Base-by-base conservation (phyloP, 2,113 vertebrate genomes). In the Proteles cristata region DNA sequence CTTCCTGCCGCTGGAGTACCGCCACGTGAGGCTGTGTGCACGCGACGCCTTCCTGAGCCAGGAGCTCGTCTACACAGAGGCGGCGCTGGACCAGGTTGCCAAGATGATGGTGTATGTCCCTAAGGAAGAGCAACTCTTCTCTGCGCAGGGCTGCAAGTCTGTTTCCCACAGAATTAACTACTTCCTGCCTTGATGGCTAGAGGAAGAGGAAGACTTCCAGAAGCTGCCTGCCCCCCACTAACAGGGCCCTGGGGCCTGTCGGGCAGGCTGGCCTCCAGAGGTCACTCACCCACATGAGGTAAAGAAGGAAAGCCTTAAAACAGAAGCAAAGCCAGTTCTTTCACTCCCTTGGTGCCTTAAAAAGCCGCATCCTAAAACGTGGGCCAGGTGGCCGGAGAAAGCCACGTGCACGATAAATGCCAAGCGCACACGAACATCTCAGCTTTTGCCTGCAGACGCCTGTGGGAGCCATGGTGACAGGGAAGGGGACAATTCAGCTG, bases 71-170 rank as follows among this genome's bases (percentile, higher is more conserved):
- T 99, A 99, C 7, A 99, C 98, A 0, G 99, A 99, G 45, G 98
- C 97, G 1, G 98, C 97, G 0, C 98, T 99, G 6, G 99, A 99
- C 0, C 98, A 99, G 83, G 98, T 99, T 48, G 99, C 99, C 81
- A 98, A 98, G 97, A 99, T 98, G 86, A 99, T 99, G 99, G 97
- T 99, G 8, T 99, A 99, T 10, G 98, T 99, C 39, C 99, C 99
- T 77, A 99, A 99, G 96, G 99, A 99, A 83, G 99, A 99, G 84
- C 99, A 99, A 93, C 99, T 99, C 50, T 99, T 99, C 98, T 99
- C 99, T 55, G 99, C 99, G 23, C 99, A 99, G 97, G 99, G 99
- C 53, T 99, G 99, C 98, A 99, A 99, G 96, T 99, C 99, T 11
- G 98, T 99, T 65, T 98, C 99, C 25, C 99, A 99, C 97, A 99